phyloP scores from a whole-genome alignment of 2,888 invertebrate species.

The Gisinianus flammeolus region DNA sequence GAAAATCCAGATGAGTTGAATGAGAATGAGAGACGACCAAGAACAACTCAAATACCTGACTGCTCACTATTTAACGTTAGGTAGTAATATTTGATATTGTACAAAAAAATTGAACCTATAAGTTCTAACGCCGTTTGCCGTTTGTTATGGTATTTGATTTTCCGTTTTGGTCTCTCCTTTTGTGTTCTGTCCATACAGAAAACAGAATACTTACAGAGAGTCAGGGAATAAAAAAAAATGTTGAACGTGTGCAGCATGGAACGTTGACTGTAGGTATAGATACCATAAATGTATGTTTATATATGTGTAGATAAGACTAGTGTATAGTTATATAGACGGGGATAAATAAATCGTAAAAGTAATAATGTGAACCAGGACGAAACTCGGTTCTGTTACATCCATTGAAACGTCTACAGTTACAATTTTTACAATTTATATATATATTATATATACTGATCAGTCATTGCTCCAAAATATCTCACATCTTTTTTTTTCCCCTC shows the following conservation, averaged over 20 bases:
- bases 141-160: constrained; percentile 20
- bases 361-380: not conserved
- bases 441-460: not conserved
- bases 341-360: constrained; percentile 6
- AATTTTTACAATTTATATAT: not conserved
- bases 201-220: too few species aligned
- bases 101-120: constrained; percentile 19
- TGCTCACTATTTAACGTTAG: too few species aligned
- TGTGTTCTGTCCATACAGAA: not conserved
- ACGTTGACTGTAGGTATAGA: not conserved
- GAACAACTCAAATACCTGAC: not conserved
- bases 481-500: not conserved
- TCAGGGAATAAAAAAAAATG: not conserved
- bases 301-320: not conserved
- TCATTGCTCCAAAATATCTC: not conserved
- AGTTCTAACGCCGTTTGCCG: constrained; percentile 22
- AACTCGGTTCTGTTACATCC: not conserved
- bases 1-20: not conserved
- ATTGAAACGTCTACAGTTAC: constrained; percentile 1
- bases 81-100: too few species aligned
- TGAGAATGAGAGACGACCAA: not conserved
- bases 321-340: not conserved
- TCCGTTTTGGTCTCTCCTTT: not conserved
- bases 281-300: not conserved
- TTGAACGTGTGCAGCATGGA: not conserved